These are phyloP conservation scores for Neria commutata DNA, from an alignment of 2,888 invertebrate species.

Conservation along the genomic window DNA sequence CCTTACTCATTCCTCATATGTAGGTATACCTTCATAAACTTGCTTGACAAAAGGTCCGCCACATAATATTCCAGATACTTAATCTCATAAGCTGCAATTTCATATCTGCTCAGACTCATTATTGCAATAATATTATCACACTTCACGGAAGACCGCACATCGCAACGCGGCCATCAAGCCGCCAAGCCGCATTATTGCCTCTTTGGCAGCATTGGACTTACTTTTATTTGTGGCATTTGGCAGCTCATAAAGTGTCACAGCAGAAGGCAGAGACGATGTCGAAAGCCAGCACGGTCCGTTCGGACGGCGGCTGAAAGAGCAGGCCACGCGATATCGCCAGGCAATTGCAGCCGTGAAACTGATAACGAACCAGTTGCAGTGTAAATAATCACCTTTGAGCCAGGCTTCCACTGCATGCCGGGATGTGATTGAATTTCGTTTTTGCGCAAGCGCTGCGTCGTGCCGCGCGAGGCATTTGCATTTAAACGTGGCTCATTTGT, in stretches of 20 bases:
- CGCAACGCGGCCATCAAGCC: not conserved
- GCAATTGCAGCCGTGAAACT: conserved; percentile 38
- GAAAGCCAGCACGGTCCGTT: not conserved
- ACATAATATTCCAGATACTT: conserved; percentile 31
- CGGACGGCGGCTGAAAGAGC: not conserved
- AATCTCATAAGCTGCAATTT: conserved; percentile 35
- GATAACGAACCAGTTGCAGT: conserved; percentile 30
- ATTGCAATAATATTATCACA: conserved; percentile 36
- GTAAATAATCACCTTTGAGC: conserved; percentile 8
- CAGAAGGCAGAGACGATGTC: conserved; percentile 4
- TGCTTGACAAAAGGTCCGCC: conserved; percentile 22
- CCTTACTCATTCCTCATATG: too few species aligned
- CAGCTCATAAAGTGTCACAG: conserved; percentile 23
- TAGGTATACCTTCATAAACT: too few species aligned
- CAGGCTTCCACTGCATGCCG: not conserved
- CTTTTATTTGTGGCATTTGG: conserved; percentile 9
- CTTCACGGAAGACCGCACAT: not conserved
- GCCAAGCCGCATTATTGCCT: not conserved
- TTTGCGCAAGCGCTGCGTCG: not conserved
- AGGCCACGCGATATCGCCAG: conserved; percentile 26
- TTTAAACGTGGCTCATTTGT: conserved; percentile 22
- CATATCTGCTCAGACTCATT: conserved; percentile 25
- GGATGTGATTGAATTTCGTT: not conserved
- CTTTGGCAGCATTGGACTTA: not conserved
- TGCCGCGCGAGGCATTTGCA: conserved; percentile 21